A percentile compares a stretch with the other conserved stretches of the same genome.
phyloP scores from a whole-genome alignment of 2,113 vertebrate genomes.

The Scolopax mira region DNA sequence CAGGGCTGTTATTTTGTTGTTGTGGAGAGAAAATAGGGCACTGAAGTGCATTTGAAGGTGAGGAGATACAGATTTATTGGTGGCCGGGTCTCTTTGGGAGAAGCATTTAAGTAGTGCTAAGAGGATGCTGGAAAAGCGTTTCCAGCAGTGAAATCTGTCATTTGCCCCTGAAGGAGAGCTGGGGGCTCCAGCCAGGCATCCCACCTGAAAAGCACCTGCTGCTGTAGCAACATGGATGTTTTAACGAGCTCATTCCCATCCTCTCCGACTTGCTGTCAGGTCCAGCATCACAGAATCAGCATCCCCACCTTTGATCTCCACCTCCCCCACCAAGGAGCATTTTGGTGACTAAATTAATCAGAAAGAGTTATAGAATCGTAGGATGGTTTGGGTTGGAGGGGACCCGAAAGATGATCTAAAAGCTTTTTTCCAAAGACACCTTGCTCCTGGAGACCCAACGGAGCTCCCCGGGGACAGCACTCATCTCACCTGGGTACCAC shows the following conservation, averaged over 20 bases:
- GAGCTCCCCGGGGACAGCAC: not conserved
- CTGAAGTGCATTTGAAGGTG: not conserved
- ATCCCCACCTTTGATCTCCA: not conserved
- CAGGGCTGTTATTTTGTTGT: not conserved
- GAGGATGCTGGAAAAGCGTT: not conserved
- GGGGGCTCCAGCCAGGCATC: not conserved
- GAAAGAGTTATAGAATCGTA: not conserved
- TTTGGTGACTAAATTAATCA: not conserved
- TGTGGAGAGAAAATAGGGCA: slow-evolving; percentile 10
- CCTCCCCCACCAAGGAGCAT: not conserved
- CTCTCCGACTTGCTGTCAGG: rapidly evolving
- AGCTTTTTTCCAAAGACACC: not conserved
- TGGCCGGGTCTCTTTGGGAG: not conserved
- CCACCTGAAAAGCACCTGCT: not conserved
- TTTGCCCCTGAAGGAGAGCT: not conserved
- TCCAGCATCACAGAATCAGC: not conserved
- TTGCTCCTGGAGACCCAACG: rapidly evolving
- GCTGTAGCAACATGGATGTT: not conserved
- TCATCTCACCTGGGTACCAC: not conserved
- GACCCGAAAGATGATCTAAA: not conserved
- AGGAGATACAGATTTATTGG: slow-evolving; percentile 18
- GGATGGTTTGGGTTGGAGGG: not conserved
- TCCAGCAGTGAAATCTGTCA: not conserved
- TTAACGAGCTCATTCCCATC: rapidly evolving
- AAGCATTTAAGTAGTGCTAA: not conserved